These are phyloP conservation scores for Sceloporus tristichus DNA, from an alignment of 2,113 vertebrate genomes.

Conservation along the genomic window DNA sequence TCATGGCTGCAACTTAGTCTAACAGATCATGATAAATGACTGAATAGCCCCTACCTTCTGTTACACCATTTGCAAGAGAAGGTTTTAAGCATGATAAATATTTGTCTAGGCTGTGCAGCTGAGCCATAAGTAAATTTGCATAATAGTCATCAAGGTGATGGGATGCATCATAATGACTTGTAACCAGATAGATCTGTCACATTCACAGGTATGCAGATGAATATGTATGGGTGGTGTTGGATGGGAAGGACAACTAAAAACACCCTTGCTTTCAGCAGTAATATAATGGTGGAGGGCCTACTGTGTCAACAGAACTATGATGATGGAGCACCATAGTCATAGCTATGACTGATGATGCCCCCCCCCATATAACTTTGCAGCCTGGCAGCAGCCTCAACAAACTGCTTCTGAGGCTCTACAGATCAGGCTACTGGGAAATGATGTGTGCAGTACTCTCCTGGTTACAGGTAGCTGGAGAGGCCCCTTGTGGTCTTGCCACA, in stretches of 20 bases:
- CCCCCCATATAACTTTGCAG: no score
- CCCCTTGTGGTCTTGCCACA: no score
- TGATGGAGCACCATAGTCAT: no score
- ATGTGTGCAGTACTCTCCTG: no score
- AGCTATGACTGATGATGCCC: no score
- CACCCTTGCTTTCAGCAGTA: neutral
- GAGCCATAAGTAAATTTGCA: constrained; percentile 75
- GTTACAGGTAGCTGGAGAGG: no score
- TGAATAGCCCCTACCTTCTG: constrained; percentile 54
- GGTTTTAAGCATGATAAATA: constrained; percentile 78
- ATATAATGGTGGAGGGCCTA: neutral
- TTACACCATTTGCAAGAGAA: constrained; percentile 66
- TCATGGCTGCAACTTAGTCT: constrained; percentile 51
- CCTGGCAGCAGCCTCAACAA: no score
- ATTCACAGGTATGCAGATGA: constrained; percentile 45
- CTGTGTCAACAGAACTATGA: no score
- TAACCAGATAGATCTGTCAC: constrained; percentile 64
- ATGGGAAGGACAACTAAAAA: constrained; percentile 40
- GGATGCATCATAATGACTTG: constrained; percentile 60
- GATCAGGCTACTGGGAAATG: no score
- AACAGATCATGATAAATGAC: constrained; percentile 47
- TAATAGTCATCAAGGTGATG: constrained; percentile 76
- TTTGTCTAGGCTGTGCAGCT: constrained; percentile 75
- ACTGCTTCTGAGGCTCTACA: no score
- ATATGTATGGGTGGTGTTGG: constrained; percentile 31